These are phyloP conservation scores for Thamnophis elegans DNA, from an alignment of 2,797 vertebrate species.

Conservation along the genomic window DNA sequence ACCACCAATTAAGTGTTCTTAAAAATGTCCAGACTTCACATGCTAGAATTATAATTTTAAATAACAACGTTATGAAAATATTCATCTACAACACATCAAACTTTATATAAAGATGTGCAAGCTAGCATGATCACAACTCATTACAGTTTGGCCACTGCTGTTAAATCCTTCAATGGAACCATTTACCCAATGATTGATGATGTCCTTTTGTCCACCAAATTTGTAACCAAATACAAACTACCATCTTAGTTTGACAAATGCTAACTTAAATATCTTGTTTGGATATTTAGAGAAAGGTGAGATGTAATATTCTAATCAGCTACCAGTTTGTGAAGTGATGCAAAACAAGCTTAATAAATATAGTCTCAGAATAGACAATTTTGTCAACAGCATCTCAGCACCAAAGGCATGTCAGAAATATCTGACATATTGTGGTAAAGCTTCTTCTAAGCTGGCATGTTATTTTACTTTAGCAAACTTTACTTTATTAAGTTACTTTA, in stretches of 20 bases:
- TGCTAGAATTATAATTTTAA: background rate
- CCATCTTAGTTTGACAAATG: background rate
- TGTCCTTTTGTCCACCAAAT: background rate
- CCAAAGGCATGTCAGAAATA: background rate
- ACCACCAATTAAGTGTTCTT: background rate
- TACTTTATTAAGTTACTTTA: background rate
- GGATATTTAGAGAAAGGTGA: background rate
- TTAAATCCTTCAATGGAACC: background rate
- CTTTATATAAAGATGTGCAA: background rate
- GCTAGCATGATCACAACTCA: background rate
- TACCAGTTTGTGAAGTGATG: background rate
- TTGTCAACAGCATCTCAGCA: background rate
- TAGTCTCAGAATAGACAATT: background rate
- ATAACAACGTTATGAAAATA: background rate
- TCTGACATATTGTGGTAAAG: background rate
- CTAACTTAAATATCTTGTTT: background rate
- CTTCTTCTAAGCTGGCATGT: background rate
- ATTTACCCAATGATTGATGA: background rate
- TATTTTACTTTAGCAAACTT: background rate
- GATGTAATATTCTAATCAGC: background rate
- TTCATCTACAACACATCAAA: background rate
- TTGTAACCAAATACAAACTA: background rate
- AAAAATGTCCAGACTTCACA: background rate
- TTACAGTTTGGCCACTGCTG: background rate
- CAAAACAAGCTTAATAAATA: background rate